These are phyloP conservation scores for Zele albiditarsus DNA, from an alignment of 2,888 invertebrate genomes.

Conservation along the genomic window DNA sequence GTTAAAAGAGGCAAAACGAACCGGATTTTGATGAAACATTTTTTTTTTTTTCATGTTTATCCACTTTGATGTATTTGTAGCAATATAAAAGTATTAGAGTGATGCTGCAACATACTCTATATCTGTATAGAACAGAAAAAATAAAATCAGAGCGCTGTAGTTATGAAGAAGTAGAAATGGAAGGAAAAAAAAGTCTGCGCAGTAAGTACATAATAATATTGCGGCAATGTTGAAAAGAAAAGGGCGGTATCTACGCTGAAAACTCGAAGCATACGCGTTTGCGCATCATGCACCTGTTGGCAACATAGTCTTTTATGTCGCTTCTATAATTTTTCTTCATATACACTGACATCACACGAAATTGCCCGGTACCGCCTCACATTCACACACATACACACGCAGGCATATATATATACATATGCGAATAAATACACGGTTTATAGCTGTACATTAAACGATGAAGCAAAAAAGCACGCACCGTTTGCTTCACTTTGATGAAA, in stretches of 20 bases:
- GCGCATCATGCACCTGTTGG: conserved; percentile 5
- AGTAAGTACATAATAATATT: neutral
- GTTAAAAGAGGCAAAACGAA: too few species aligned
- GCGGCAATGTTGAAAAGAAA: neutral
- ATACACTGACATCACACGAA: neutral
- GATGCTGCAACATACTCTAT: neutral
- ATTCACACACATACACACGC: too few species aligned
- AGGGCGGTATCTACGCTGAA: neutral
- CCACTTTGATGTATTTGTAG: too few species aligned
- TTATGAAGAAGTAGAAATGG: neutral
- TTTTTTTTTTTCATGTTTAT: too few species aligned
- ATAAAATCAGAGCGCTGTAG: neutral
- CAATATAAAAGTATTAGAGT: too few species aligned
- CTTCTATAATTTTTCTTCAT: neutral
- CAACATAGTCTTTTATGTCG: neutral
- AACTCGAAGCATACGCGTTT: neutral
- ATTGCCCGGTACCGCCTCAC: neutral
- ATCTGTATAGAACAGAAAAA: neutral
- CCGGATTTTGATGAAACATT: too few species aligned
- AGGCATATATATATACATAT: neutral
- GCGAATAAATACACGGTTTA: neutral
- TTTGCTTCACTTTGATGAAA: conserved; percentile 15
- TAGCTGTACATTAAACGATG: neutral
- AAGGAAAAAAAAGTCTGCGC: neutral
- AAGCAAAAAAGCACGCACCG: neutral